phyloP scores from a whole-genome alignment of 2,797 vertebrate species.

The Mus minutoides region DNA sequence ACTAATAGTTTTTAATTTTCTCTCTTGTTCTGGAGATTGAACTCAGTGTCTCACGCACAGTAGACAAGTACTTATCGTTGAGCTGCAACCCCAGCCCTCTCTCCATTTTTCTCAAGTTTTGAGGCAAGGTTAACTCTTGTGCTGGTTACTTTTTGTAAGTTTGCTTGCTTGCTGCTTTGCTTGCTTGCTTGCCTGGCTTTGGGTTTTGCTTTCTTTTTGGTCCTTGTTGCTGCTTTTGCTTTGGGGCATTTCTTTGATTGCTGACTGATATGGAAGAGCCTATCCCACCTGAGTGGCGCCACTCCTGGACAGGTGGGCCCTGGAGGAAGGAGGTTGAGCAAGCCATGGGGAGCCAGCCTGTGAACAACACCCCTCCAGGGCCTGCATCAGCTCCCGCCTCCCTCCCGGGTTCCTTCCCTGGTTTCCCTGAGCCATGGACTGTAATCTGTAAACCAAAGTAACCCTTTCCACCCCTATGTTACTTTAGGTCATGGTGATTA shows the following conservation, averaged over 20 bases:
- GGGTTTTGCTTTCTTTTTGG: neutral
- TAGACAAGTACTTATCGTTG: neutral
- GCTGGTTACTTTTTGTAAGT: neutral
- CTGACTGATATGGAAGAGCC: neutral
- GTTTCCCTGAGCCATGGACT: neutral
- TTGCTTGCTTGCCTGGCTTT: neutral
- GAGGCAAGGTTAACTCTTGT: neutral
- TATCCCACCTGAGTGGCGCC: neutral
- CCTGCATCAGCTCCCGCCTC: neutral
- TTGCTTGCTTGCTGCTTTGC: neutral
- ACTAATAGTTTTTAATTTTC: neutral
- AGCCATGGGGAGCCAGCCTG: too few species aligned
- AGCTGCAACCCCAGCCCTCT: neutral
- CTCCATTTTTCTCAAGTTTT: neutral
- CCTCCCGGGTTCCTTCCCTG: neutral
- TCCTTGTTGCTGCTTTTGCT: neutral
- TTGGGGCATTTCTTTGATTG: neutral
- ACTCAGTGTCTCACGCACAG: neutral
- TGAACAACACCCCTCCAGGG: neutral
- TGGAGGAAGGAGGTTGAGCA: neutral
- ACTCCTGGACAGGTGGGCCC: neutral
- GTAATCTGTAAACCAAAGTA: neutral
- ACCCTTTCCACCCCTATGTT: neutral
- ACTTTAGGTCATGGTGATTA: neutral
- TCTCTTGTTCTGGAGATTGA: neutral